These are phyloP conservation scores for Aplidium turbinatum DNA, from an alignment of 23 tunicate genomes.

Conservation along the genomic window DNA sequence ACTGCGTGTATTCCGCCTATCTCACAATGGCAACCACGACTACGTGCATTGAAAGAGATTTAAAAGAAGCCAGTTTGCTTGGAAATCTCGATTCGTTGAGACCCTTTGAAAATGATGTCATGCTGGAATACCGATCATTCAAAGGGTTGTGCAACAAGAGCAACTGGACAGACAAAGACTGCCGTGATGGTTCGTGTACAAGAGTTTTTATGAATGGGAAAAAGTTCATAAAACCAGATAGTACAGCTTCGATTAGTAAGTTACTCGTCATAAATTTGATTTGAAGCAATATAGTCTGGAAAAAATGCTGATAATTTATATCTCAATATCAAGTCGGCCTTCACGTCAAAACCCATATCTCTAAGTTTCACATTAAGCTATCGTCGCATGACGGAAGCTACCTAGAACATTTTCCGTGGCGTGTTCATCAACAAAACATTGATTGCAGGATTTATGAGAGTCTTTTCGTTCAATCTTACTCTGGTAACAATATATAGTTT, in stretches of 20 bases:
- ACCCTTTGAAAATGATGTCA: conserved; percentile 39
- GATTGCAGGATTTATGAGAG: too few relatives aligned
- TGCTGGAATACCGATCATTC: conserved; percentile 11
- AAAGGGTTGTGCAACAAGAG: conserved; percentile 12
- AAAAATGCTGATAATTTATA: too few relatives aligned
- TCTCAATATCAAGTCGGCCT: too few relatives aligned
- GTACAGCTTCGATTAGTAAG: neutral
- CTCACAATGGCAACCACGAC: neutral
- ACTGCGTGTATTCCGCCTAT: neutral
- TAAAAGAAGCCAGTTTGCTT: neutral
- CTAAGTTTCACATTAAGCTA: too few relatives aligned
- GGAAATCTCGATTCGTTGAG: conserved; percentile 4
- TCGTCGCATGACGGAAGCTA: too few relatives aligned
- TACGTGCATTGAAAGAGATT: too few relatives aligned
- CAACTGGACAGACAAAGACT: conserved; percentile 14
- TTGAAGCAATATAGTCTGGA: too few relatives aligned
- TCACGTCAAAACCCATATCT: too few relatives aligned
- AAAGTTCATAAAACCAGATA: neutral
- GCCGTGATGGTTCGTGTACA: conserved; percentile 14
- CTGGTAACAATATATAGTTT: too few relatives aligned
- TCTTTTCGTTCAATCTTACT: too few relatives aligned
- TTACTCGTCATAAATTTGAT: neutral
- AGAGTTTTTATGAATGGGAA: conserved; percentile 1
- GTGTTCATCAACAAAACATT: too few relatives aligned
- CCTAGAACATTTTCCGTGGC: too few relatives aligned